Evolutionary conservation across 2,113 vertebrate genomes (phyloP).

Genomic region (Charadrius vociferus): DNA sequence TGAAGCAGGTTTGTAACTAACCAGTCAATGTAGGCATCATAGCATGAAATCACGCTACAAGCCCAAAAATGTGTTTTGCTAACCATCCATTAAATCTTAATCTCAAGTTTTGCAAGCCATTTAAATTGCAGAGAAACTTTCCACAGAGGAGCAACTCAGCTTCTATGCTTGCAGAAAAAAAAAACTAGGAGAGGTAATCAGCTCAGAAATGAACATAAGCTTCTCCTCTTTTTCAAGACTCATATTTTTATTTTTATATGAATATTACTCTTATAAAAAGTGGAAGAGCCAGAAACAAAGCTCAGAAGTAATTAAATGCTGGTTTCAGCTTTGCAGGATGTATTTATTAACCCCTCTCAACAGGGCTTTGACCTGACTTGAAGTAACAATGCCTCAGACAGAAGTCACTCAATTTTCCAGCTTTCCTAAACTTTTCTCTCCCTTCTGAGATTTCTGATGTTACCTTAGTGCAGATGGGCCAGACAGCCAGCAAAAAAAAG

Average conservation of each 20-base stretch:
- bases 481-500: not conserved
- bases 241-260: not conserved
- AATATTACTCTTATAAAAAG: not conserved
- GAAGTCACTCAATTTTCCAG: not conserved
- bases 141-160: not conserved
- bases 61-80: conserved; percentile 61
- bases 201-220: not conserved
- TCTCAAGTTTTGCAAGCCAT: conserved; percentile 63
- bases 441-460: not conserved
- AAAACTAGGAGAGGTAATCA: not conserved
- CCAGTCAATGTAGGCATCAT: conserved; percentile 49
- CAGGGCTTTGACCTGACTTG: not conserved
- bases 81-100: conserved; percentile 71
- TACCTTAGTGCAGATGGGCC: not conserved
- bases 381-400: not conserved
- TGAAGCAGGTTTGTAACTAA: conserved; percentile 46
- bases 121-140: conserved; percentile 62
- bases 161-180: not conserved
- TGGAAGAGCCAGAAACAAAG: not conserved
- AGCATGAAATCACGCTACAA: conserved; percentile 65
- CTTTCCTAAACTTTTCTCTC: not conserved
- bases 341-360: not conserved
- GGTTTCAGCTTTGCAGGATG: not conserved
- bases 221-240: not conserved
- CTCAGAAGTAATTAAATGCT: not conserved